A percentile compares a stretch with the other conserved stretches of the same genome.
Evolutionary conservation across 1,140 invertebrate species (phyloP).

Genomic region (Melipona quadrifasciata): DNA sequence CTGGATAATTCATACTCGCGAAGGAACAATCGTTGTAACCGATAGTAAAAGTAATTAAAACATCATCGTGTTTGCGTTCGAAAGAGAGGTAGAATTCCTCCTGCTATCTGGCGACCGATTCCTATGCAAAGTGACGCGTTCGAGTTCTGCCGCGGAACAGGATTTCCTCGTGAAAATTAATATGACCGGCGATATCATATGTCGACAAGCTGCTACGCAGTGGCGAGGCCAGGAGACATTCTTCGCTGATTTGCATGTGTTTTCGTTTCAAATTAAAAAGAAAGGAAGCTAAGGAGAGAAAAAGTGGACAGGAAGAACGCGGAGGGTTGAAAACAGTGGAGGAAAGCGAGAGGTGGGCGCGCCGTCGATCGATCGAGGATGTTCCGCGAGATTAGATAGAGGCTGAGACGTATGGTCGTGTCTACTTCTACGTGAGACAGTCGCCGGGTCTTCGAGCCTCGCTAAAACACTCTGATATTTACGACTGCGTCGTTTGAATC

Average conservation of each 20-base stretch:
- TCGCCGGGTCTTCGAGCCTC: background rate
- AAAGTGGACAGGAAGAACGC: background rate
- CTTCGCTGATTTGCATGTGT: constrained; percentile 49
- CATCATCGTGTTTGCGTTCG: constrained; percentile 25
- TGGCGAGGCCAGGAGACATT: constrained; percentile 20
- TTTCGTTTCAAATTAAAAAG: constrained; percentile 32
- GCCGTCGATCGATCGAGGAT: constrained; percentile 30
- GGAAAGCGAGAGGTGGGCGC: constrained; percentile 22
- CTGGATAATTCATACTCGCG: rapidly evolving
- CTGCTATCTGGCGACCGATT: constrained; percentile 43
- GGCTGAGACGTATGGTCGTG: constrained; percentile 25
- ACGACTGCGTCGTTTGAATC: background rate
- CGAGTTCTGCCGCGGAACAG: constrained; percentile 9
- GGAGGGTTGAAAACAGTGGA: background rate
- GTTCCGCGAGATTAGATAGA: constrained; percentile 39
- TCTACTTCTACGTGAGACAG: constrained; percentile 5
- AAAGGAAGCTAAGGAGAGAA: background rate
- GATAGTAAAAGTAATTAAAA: constrained; percentile 50
- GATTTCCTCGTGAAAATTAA: constrained; percentile 50
- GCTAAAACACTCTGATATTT: background rate
- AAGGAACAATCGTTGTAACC: background rate
- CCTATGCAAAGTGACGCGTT: constrained; percentile 58
- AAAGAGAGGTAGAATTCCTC: constrained; percentile 14
- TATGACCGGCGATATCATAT: constrained; percentile 39
- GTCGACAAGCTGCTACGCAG: constrained; percentile 25